A percentile compares a stretch with the other conserved stretches of the same genome.
phyloP scores from a whole-genome alignment of 2,113 vertebrate species.

The Beaufortia kweichowensis region DNA sequence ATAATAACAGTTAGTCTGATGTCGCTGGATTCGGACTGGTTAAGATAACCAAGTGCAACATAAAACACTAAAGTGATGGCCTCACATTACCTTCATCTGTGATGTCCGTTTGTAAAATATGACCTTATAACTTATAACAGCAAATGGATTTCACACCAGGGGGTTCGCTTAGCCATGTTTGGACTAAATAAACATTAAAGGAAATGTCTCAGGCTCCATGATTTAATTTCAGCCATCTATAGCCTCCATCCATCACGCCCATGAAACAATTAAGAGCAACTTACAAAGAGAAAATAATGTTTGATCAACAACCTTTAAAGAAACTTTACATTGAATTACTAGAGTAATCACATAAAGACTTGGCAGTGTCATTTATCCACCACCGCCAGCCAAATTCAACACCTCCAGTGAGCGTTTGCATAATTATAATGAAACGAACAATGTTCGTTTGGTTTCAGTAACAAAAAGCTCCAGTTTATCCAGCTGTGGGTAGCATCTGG shows the following conservation, averaged over 20 bases:
- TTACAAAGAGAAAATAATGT: not conserved
- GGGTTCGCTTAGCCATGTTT: not conserved
- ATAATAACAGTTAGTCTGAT: not conserved
- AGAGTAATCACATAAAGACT: not conserved
- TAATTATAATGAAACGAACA: not conserved
- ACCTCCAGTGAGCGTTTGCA: not conserved
- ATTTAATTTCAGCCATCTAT: not conserved
- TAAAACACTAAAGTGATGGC: not conserved
- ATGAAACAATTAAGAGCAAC: not conserved
- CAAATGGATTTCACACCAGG: not conserved
- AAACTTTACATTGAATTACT: not conserved
- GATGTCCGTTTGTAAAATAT: not conserved
- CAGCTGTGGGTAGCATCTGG: not conserved
- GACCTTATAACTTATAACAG: not conserved
- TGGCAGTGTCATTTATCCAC: not conserved
- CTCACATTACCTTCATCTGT: not conserved
- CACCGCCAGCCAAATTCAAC: not conserved
- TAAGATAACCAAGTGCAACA: not conserved
- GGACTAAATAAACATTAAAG: not conserved
- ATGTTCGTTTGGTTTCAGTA: not conserved
- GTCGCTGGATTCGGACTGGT: not conserved
- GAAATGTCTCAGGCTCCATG: not conserved
- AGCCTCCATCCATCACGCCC: not conserved
- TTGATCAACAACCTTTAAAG: not conserved
- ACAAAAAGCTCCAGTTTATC: slow-evolving; percentile 12